These are phyloP conservation scores for Tachina grossa DNA, from an alignment of 2,888 invertebrate species.

Conservation along the genomic window DNA sequence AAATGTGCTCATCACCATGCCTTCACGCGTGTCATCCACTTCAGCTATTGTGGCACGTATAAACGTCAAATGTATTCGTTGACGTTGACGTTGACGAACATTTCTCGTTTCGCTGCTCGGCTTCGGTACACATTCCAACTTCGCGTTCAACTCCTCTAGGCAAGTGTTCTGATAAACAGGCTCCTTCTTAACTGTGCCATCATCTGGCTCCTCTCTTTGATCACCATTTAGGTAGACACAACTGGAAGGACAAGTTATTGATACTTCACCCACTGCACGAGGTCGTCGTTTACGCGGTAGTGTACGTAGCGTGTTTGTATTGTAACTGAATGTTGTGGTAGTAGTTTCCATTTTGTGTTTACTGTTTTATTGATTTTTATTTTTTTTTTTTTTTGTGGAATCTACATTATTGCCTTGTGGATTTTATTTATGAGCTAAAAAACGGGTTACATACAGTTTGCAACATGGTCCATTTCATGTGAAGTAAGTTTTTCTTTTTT, in stretches of 20 bases:
- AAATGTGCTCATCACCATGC: slow-evolving; percentile 80
- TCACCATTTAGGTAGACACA: slow-evolving; percentile 80
- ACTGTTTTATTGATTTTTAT: background rate
- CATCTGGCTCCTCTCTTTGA: slow-evolving; percentile 65
- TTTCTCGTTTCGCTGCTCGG: slow-evolving; percentile 11
- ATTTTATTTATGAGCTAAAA: slow-evolving; percentile 49
- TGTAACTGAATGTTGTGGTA: slow-evolving; percentile 67
- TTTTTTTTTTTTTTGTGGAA: slow-evolving; percentile 71
- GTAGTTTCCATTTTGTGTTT: slow-evolving; percentile 55
- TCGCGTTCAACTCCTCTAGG: slow-evolving; percentile 69
- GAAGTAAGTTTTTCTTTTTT: background rate
- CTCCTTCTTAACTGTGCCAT: slow-evolving; percentile 71
- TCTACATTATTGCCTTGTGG: slow-evolving; percentile 64
- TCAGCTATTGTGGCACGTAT: slow-evolving; percentile 76
- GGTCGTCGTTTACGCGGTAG: slow-evolving; percentile 81
- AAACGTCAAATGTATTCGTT: slow-evolving; percentile 74
- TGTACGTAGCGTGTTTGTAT: slow-evolving; percentile 75
- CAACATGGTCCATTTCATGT: slow-evolving; percentile 42
- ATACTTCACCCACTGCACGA: slow-evolving; percentile 82
- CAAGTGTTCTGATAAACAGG: slow-evolving; percentile 80
- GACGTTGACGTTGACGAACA: slow-evolving; percentile 54
- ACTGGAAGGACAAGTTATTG: slow-evolving; percentile 80
- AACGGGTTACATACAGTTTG: slow-evolving; percentile 35
- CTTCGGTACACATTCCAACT: slow-evolving; percentile 69
- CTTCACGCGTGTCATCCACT: slow-evolving; percentile 73